These are phyloP conservation scores for Griposia aprilina DNA, from an alignment of 2,888 invertebrate genomes.

Conservation along the genomic window DNA sequence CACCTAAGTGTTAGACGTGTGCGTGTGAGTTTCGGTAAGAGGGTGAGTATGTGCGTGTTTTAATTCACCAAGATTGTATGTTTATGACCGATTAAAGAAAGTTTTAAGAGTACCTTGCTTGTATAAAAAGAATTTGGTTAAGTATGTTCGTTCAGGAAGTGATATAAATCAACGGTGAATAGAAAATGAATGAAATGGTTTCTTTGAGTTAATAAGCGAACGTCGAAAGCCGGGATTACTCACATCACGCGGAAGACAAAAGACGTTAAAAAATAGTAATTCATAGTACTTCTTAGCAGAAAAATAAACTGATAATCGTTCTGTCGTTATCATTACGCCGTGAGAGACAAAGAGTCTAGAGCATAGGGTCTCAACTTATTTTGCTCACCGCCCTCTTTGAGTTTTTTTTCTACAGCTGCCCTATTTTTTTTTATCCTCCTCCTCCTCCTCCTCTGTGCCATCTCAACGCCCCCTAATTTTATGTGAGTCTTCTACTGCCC, in stretches of 20 bases:
- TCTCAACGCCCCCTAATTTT: too few species aligned
- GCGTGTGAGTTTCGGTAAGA: constrained; percentile 11
- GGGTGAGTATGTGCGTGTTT: constrained; percentile 20
- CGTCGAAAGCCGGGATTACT: constrained; percentile 26
- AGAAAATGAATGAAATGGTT: constrained; percentile 33
- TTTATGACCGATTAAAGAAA: constrained; percentile 38
- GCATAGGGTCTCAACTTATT: too few species aligned
- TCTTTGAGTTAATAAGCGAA: constrained; percentile 38
- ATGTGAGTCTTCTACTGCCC: too few species aligned
- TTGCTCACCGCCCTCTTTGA: too few species aligned
- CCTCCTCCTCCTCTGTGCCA: too few species aligned
- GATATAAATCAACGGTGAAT: constrained; percentile 25
- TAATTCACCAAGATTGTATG: constrained; percentile 48
- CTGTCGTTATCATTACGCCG: not conserved
- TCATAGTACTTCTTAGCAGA: constrained; percentile 17
- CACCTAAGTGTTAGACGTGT: not conserved
- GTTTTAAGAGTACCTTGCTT: constrained; percentile 33
- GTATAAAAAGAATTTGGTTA: constrained; percentile 31
- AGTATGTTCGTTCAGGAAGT: constrained; percentile 18
- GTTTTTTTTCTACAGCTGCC: too few species aligned
- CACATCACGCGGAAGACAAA: constrained; percentile 3
- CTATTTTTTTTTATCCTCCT: too few species aligned
- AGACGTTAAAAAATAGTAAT: constrained; percentile 9
- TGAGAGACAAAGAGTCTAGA: not conserved
- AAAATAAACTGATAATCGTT: not conserved